Percentiles rank a stretch among this genome's conserved stretches.
These are phyloP conservation scores for Anthrax anthrax DNA, from an alignment of 2,888 invertebrate species.

Conservation along the genomic window DNA sequence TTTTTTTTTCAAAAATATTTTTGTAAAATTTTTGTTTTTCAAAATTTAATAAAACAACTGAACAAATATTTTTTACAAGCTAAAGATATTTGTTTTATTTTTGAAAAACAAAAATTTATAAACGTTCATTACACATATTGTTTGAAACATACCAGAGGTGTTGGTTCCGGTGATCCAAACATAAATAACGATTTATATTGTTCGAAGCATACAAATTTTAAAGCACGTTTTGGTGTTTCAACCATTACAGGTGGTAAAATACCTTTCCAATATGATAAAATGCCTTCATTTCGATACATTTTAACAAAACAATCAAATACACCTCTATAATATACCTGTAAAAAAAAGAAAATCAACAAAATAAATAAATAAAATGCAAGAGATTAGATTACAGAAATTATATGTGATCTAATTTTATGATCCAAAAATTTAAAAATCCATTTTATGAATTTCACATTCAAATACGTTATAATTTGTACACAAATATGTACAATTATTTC, in stretches of 20 bases:
- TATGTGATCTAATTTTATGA: too few species aligned
- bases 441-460: too few species aligned
- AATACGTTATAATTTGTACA: too few species aligned
- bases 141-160: slow-evolving; percentile 57
- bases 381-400: background rate
- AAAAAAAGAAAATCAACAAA: slow-evolving; percentile 1
- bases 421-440: too few species aligned
- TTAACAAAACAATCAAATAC: slow-evolving; percentile 76
- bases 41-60: too few species aligned
- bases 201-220: slow-evolving; percentile 90
- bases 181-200: slow-evolving; percentile 77
- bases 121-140: too few species aligned
- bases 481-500: too few species aligned
- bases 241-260: slow-evolving; percentile 84
- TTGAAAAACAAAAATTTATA: too few species aligned
- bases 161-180: slow-evolving; percentile 59
- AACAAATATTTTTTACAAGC: too few species aligned
- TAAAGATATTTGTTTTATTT: too few species aligned
- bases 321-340: slow-evolving; percentile 49
- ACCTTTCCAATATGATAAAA: slow-evolving; percentile 82
- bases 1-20: too few species aligned
- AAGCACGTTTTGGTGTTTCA: slow-evolving; percentile 88
- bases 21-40: too few species aligned
- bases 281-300: slow-evolving; percentile 76
- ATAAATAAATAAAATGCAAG: background rate